Evolutionary conservation across 2,888 invertebrate genomes (phyloP), one percentile per base, ranked within the genome.

Genomic region (Monoplex corrugatus): DNA sequence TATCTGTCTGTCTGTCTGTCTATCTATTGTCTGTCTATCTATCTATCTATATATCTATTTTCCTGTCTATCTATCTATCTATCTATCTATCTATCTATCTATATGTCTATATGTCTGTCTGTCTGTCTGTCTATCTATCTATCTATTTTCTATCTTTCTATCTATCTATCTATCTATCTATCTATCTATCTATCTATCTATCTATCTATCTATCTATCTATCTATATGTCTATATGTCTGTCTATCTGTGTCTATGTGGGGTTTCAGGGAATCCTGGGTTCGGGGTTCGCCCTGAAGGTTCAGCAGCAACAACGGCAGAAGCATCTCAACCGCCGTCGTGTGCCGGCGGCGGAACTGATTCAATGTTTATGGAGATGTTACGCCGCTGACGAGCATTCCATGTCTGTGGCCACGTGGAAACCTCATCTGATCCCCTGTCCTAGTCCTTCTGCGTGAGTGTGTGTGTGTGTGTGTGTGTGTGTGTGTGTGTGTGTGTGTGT

Each of bases 281-380:
- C 98, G 86, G 99, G 99, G n/a, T 98, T 98, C 96, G 98, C 98
- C 57, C 96, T 98, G 92, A 98, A 98, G 97, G 98, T 98, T 85
- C 98, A 98, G 96, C 98, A 98, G 95, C 98, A 98, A 95, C 98
- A 98, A 96, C 97, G 98, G 85, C 98, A 98, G 96, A 99, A 99
- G 96, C 99, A 99, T 96, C 98, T 99, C 97, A 99, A 98, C 94
- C 97, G 98, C 87, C 97, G 98, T 91, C 97, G 98, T 89, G 98
- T 98, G 94, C 98, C 99, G 0, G 99, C 99, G 16, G 99, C 99
- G 32, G 98, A 98, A 87, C 97, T 99, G 88, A 99, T 99, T 94
- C 99, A 99, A 96, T 98, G 98, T 90, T 97, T 98, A 91, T 99
- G 99, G 99, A 97, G 99, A 92, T 98, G 98, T 96, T 99, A 99